Base-by-base conservation (phyloP, 2,888 invertebrate species). In the Siphlonurus alternatus region DNA sequence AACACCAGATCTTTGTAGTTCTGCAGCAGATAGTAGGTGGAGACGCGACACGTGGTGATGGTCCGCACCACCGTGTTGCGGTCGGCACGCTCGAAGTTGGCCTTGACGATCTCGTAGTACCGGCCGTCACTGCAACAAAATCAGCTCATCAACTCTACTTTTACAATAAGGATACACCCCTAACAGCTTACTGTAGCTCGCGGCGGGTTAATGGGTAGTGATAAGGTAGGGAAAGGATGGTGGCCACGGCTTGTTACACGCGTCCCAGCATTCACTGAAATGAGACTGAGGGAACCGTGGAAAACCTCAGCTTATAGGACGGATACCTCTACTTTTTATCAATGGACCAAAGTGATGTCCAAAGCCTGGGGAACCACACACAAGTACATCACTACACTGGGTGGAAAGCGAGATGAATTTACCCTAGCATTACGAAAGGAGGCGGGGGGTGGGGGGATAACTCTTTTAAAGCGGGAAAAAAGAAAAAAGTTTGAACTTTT, bases 31-130 rank as follows among this genome's bases (percentile, higher is more conserved):
- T 96, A 93, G 74, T 95, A 93, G 71, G 94, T 89, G 59, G 95
- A 93, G 10, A 97, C 96, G 67, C 89, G 82, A 75, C 96, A 98
- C 78, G 93, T 97, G 67, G 95, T 98, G 2, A 94, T 91, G 1
- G 98, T 96, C 65, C 99, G 81, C 0, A 99, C 98, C 10, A 99
- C 97, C 0, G 97, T 97, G 70, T 86, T 85, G 69, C 99, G 84
- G 77, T 98, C 99, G 1, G 99, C 98, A 71, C 99, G 83, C 77
- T 99, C 98, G 76, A 98, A 99, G 78, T 99, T 99, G 0, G 98
- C 98, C 76, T 98, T 96, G 51, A 97, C 97, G 69, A 98, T 89
- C 78, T 99, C 99, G 75, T 97, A 99, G 77, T 99, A 99, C 66
- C 98, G 89, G 1, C 99, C 99, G 75, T 99, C 99, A 73, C 96